Base-by-base conservation (phyloP, 2,888 invertebrate genomes). In the Mantis religiosa region DNA sequence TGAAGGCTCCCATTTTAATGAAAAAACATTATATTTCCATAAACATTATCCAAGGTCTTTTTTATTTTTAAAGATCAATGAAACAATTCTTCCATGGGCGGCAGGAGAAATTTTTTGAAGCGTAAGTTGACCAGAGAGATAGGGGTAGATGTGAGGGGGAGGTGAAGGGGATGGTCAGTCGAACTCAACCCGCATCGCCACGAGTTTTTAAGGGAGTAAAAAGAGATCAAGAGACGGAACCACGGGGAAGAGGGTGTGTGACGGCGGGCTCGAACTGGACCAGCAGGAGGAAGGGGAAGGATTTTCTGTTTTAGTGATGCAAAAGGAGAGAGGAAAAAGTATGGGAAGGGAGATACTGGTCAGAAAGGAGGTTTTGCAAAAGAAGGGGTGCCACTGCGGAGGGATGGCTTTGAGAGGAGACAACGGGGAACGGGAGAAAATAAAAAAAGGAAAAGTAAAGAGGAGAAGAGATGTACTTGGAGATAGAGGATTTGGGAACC, bases 61-160 rank as follows among this genome's bases (percentile, higher is more conserved):
- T 71, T 28, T 87, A 54, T 83, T 71, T 86, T 34, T 15, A 87
- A 88, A 88, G 83, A 88, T 88, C 88, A 84, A 88, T 88, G 83
- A 28, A 88, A 88, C 88, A 88, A 84, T 88, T 88, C 84, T 84
- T 88, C 83, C 88, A 84, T 88, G 84, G 88, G 83, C 71, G 82
- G 88, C 54, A 71, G 54, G 83, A 27, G 88, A 54, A 88, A 27
- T 83, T 88, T 87, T 88, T 84, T 84, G 88, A 71, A 88, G 88
- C 71, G 83, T 84, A 84, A 88, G 83, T 88, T 88, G 71, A 88
- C 71, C 47, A 71, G 84, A 28, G 83, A 30, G 28, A 88, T 54
- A 83, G 88, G 28, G 84, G 88, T 54, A 54, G 71, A 12, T 30
- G 83, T 41, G 27, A 27, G 71, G 15, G 71, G 83, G 41, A 27